phyloP scores from a whole-genome alignment of 2,797 vertebrate species.

The Lates japonicus region DNA sequence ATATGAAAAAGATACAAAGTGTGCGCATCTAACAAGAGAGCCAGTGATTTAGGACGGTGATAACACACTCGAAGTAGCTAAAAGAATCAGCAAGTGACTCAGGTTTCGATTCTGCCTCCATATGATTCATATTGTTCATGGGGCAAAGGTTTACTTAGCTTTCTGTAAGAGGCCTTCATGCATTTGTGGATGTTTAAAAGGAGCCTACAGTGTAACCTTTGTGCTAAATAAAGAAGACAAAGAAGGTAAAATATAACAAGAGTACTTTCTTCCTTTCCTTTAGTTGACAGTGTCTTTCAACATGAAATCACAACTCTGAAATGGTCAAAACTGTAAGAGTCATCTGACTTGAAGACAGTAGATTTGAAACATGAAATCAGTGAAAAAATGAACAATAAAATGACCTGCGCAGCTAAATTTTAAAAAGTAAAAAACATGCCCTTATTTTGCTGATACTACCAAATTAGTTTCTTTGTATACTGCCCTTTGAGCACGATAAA shows the following conservation, averaged over 20 bases:
- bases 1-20: background rate
- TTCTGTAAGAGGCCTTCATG: slow-evolving; percentile 16
- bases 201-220: slow-evolving; percentile 6
- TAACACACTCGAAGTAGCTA: slow-evolving; percentile 2
- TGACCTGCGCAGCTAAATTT: background rate
- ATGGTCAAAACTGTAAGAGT: background rate
- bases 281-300: background rate
- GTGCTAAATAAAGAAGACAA: background rate
- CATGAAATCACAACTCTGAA: background rate
- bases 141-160: slow-evolving; percentile 58
- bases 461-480: slow-evolving; percentile 12
- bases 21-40: background rate
- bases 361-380: background rate
- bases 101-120: slow-evolving; percentile 41
- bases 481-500: slow-evolving; percentile 36
- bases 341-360: background rate
- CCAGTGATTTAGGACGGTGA: slow-evolving; percentile 6
- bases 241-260: too few relatives aligned
- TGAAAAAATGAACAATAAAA: background rate
- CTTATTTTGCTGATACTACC: background rate
- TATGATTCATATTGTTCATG: slow-evolving; percentile 44
- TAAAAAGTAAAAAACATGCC: background rate
- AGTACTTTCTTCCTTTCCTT: background rate
- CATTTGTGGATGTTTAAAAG: background rate
- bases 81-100: slow-evolving; percentile 25